Evolutionary conservation across 2,888 invertebrate species (phyloP).

Genomic region (Hololepta plana): DNA sequence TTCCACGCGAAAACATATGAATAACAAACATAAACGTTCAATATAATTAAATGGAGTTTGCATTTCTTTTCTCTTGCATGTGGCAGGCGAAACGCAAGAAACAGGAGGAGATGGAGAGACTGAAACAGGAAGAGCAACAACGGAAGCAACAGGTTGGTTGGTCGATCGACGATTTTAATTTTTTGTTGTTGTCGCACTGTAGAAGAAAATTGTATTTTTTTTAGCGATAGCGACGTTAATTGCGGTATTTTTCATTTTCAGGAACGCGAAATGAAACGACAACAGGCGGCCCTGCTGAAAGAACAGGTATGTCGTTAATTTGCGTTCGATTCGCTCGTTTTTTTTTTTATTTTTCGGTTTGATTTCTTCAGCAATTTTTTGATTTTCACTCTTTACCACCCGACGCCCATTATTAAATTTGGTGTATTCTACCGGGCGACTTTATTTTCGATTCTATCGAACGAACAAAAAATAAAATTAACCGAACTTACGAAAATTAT

Average conservation of each 20-base stretch:
- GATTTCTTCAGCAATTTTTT: slow-evolving; percentile 4
- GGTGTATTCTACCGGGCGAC: too few species aligned
- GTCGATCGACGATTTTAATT: slow-evolving; percentile 1
- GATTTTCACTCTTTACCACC: too few species aligned
- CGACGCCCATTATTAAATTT: too few species aligned
- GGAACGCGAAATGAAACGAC: slow-evolving; percentile 82
- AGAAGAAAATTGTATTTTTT: slow-evolving; percentile 3
- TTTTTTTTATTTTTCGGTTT: slow-evolving; percentile 3
- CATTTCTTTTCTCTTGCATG: too few species aligned
- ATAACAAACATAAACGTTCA: too few species aligned
- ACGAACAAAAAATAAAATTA: too few species aligned
- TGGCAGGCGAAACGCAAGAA: slow-evolving; percentile 72
- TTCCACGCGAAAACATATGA: too few species aligned
- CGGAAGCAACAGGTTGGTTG: slow-evolving; percentile 64
- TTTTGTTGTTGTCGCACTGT: slow-evolving; percentile 6
- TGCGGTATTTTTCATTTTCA: slow-evolving; percentile 27
- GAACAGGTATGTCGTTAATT: slow-evolving; percentile 64
- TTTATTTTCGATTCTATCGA: too few species aligned
- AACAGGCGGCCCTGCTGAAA: slow-evolving; percentile 74
- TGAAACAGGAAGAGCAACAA: slow-evolving; percentile 66
- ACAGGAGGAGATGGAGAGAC: slow-evolving; percentile 71
- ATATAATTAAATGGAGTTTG: too few species aligned
- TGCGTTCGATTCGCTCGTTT: slow-evolving; percentile 7
- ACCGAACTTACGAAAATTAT: too few species aligned
- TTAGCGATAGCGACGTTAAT: slow-evolving; percentile 7